These are phyloP conservation scores for Tympanoctomys barrerae DNA, from an alignment of 2,797 vertebrate species.

Conservation along the genomic window DNA sequence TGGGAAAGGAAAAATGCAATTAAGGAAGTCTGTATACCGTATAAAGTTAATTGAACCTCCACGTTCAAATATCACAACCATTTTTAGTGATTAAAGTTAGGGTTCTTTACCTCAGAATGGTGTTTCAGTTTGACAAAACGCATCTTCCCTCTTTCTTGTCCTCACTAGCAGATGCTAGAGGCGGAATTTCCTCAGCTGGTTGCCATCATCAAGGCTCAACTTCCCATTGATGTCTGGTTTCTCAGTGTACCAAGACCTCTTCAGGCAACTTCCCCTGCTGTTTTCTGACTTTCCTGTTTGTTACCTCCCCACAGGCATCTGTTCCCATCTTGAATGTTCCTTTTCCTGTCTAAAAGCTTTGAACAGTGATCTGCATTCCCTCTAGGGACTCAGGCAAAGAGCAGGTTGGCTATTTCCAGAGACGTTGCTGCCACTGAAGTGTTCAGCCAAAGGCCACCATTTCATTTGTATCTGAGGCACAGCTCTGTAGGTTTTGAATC, in stretches of 20 bases:
- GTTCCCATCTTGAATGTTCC: constrained; percentile 75
- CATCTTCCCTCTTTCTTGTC: constrained; percentile 72
- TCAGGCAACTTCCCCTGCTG: constrained; percentile 66
- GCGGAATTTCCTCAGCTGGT: constrained; percentile 78
- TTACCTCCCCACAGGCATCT: constrained; percentile 73
- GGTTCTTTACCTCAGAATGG: constrained; percentile 23
- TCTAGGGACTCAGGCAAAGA: constrained; percentile 43
- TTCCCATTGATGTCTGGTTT: constrained; percentile 75
- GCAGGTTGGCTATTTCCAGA: constrained; percentile 51
- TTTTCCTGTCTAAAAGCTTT: constrained; percentile 68
- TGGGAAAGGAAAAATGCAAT: constrained; percentile 2
- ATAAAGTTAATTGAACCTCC: constrained; percentile 45
- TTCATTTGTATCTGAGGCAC: constrained; percentile 44
- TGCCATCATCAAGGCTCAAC: constrained; percentile 82
- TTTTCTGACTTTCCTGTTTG: constrained; percentile 81
- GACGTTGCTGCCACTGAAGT: not conserved
- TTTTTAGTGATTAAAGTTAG: constrained; percentile 41
- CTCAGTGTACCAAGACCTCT: constrained; percentile 58
- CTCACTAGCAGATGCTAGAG: constrained; percentile 70
- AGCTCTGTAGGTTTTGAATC: constrained; percentile 49
- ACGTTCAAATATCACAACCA: not conserved
- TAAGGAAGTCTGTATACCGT: constrained; percentile 32
- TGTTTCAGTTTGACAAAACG: constrained; percentile 64
- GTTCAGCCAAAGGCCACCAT: not conserved
- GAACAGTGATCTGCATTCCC: constrained; percentile 63